These are phyloP conservation scores for Channa maculata DNA, from an alignment of 2,113 vertebrate species.

Conservation along the genomic window DNA sequence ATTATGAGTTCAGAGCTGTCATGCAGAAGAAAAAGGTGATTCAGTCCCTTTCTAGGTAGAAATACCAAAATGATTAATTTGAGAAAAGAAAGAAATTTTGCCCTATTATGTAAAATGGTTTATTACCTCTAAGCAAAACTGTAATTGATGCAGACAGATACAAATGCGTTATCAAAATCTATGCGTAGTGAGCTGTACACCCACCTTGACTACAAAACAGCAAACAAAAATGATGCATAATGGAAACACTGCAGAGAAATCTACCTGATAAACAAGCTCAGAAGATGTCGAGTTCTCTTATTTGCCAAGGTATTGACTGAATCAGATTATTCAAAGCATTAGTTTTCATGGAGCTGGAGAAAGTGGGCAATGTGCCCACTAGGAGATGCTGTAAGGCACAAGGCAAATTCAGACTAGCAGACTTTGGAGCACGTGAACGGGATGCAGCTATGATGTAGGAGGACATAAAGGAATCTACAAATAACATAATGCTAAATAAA, in stretches of 20 bases:
- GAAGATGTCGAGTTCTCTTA: constrained; percentile 50
- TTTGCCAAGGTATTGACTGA: constrained; percentile 60
- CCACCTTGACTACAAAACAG: constrained; percentile 34
- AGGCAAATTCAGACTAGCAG: constrained; percentile 37
- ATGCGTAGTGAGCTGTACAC: constrained; percentile 4
- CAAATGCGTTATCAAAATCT: constrained; percentile 30
- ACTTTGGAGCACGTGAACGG: constrained; percentile 17
- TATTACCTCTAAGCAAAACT: constrained; percentile 13
- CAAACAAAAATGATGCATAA: constrained; percentile 38
- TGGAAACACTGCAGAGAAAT: constrained; percentile 56
- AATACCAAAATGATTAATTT: neutral
- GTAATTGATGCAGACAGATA: constrained; percentile 9
- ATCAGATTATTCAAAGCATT: constrained; percentile 61
- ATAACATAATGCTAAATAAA: neutral
- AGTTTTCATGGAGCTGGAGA: constrained; percentile 54
- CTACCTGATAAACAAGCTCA: constrained; percentile 57
- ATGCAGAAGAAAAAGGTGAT: constrained; percentile 45
- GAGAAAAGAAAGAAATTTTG: constrained; percentile 3
- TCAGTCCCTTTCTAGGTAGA: neutral
- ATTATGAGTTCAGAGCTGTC: constrained; percentile 72
- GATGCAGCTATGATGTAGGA: constrained; percentile 1
- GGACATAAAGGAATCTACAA: neutral
- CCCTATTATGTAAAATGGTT: constrained; percentile 32
- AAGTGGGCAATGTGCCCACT: constrained; percentile 65
- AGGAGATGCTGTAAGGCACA: constrained; percentile 75